These are phyloP conservation scores for Bombycilla garrulus DNA, from an alignment of 2,113 vertebrate genomes.

Conservation along the genomic window DNA sequence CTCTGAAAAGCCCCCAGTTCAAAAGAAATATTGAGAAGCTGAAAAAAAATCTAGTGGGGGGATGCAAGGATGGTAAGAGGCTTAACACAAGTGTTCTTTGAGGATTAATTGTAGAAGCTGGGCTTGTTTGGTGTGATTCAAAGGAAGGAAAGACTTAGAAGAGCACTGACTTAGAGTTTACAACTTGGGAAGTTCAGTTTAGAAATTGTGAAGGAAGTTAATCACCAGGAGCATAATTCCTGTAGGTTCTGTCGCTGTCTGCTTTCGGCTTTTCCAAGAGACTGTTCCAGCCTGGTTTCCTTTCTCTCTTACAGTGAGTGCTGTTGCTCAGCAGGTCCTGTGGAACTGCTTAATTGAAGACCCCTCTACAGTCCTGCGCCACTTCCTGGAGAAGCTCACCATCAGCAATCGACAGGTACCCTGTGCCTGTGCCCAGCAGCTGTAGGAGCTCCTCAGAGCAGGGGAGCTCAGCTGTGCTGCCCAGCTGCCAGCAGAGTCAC, in stretches of 20 bases:
- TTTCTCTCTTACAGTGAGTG: constrained; percentile 83
- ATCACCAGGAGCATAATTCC: background rate
- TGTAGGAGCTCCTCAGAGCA: background rate
- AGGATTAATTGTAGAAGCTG: background rate
- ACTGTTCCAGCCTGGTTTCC: background rate
- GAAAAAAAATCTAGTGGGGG: background rate
- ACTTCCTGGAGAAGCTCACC: constrained; percentile 96
- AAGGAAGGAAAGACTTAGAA: background rate
- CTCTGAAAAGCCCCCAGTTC: background rate
- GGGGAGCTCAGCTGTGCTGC: background rate
- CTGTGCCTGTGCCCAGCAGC: background rate
- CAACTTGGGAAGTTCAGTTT: background rate
- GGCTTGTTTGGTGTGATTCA: background rate
- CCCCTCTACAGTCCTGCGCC: constrained; percentile 93
- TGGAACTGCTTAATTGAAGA: constrained; percentile 99
- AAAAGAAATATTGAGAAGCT: background rate
- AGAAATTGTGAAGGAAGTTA: background rate
- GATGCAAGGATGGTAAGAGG: background rate
- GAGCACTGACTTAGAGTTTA: background rate
- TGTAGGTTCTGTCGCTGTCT: too few relatives aligned
- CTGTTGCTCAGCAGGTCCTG: constrained; percentile 95
- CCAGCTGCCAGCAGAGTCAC: background rate
- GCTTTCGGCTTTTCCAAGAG: background rate
- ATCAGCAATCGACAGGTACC: constrained; percentile 96
- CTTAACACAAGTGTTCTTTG: background rate